Evolutionary conservation across 2,797 vertebrate genomes (phyloP).

Genomic region (Calcarius lapponicus): DNA sequence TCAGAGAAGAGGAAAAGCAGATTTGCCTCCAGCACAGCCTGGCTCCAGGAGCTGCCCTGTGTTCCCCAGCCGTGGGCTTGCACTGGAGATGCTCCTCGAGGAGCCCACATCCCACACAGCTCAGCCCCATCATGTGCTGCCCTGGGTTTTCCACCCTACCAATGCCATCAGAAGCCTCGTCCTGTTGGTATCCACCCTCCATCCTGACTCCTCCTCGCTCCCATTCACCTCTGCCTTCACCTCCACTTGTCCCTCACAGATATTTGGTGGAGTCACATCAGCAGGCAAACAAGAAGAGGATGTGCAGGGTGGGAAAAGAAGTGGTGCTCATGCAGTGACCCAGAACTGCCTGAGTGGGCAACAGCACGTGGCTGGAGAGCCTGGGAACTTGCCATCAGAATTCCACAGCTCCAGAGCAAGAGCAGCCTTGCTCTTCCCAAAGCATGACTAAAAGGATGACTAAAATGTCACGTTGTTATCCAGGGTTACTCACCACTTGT

Average conservation of each 20-base stretch:
- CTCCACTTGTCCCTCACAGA: background rate
- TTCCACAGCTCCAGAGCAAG: background rate
- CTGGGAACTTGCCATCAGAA: background rate
- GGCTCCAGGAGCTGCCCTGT: background rate
- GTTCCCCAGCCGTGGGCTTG: background rate
- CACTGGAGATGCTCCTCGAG: background rate
- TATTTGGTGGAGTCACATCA: background rate
- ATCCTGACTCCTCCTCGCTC: background rate
- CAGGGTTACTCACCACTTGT: background rate
- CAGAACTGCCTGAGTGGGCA: background rate
- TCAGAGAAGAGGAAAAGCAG: background rate
- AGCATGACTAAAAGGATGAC: background rate
- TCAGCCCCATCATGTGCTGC: background rate
- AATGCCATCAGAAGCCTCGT: background rate
- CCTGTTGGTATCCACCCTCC: rapidly evolving
- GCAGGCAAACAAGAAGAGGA: background rate
- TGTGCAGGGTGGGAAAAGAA: background rate
- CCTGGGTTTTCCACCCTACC: background rate
- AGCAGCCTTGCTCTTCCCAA: background rate
- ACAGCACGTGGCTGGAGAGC: background rate
- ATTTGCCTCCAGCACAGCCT: background rate
- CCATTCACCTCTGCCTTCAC: background rate
- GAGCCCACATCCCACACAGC: background rate
- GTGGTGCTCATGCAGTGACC: rapidly evolving
- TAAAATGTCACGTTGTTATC: background rate